Percentiles rank a stretch among this genome's conserved stretches.
Conservation (phyloP, 2,888 invertebrate genomes). For the Xestia rhomboidea region DNA sequence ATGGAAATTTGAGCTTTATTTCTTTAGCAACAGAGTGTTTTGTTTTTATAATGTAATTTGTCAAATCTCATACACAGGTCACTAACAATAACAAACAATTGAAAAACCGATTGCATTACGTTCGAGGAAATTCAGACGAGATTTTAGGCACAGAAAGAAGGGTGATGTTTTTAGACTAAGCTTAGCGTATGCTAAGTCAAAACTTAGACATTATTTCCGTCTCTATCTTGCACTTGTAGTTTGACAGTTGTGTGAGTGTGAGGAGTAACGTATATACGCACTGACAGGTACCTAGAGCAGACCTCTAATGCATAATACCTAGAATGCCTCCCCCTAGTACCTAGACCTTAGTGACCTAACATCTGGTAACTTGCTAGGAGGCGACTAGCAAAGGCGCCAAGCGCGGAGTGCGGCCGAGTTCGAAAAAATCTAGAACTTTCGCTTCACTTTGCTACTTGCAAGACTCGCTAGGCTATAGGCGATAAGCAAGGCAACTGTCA, state of each 20-base stretch:
- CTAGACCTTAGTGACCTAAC: no score
- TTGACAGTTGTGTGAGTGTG: neutral
- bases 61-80: neutral
- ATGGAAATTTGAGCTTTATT: slow-evolving; percentile 12
- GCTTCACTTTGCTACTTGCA: no score
- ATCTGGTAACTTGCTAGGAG: neutral
- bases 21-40: neutral
- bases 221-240: neutral
- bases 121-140: neutral
- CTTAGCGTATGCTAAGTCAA: neutral
- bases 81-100: neutral
- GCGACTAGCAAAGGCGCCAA: neutral
- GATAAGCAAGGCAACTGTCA: no score
- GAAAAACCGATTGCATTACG: neutral
- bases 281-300: neutral
- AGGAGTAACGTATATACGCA: neutral
- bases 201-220: neutral
- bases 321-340: no score
- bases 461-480: no score
- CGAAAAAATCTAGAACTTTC: no score
- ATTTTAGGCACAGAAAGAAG: neutral
- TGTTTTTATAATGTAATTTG: neutral
- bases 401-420: neutral
- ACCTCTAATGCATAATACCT: no score
- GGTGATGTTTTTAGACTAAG: no score